Evolutionary conservation across 2,797 vertebrate species (phyloP).

Genomic region (Sebastolobus altivelis): DNA sequence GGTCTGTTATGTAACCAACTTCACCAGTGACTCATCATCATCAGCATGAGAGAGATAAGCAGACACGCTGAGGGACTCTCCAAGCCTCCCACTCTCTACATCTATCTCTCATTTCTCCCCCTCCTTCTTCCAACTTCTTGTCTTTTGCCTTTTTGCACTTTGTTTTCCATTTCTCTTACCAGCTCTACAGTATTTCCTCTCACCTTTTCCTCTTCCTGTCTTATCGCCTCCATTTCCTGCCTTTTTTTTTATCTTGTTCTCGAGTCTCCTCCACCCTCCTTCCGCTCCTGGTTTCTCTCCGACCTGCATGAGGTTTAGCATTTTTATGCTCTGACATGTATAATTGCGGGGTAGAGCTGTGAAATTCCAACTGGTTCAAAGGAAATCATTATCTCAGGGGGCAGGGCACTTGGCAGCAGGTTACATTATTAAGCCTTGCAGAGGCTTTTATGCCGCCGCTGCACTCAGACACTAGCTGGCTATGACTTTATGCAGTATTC

Average conservation of each 20-base stretch:
- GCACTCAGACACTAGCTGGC: slow-evolving; percentile 16
- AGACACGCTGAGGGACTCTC: slow-evolving; percentile 74
- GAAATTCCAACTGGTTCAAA: slow-evolving; percentile 43
- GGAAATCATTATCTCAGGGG: slow-evolving; percentile 59
- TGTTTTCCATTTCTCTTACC: slow-evolving; percentile 31
- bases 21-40: slow-evolving; percentile 86
- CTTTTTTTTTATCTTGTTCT: slow-evolving; percentile 28
- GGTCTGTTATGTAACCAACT: slow-evolving; percentile 84
- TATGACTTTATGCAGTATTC: slow-evolving; percentile 3
- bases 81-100: slow-evolving; percentile 73
- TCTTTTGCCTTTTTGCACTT: slow-evolving; percentile 54
- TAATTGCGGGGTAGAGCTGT: slow-evolving; percentile 45
- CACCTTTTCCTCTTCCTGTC: slow-evolving; percentile 28
- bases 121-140: slow-evolving; percentile 49
- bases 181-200: slow-evolving; percentile 8
- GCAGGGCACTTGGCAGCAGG: slow-evolving; percentile 46
- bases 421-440: slow-evolving; percentile 40
- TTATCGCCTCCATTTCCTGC: slow-evolving; percentile 30
- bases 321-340: slow-evolving; percentile 30
- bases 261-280: slow-evolving; percentile 16
- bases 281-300: slow-evolving; percentile 21
- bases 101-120: slow-evolving; percentile 62
- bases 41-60: slow-evolving; percentile 76
- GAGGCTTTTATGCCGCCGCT: slow-evolving; percentile 30
- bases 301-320: slow-evolving; percentile 4